Evolutionary conservation across 2,797 vertebrate genomes (phyloP), one percentile per base, ranked within the genome.

Genomic region (Silurus lanzhouensis): DNA sequence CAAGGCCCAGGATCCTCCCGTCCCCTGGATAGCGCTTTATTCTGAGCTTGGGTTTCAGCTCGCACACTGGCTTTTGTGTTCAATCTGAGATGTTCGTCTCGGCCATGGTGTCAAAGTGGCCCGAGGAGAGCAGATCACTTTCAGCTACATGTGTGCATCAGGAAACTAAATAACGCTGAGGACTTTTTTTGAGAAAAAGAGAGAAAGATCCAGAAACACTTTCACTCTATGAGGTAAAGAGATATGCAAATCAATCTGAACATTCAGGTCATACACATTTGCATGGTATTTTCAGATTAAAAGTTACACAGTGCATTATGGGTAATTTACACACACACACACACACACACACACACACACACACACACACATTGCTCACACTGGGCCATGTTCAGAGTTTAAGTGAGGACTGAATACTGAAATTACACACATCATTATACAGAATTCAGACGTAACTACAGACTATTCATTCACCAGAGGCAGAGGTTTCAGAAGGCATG

Each of bases 1-100:
- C 6, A 2, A 71, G 70, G 67, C 71, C 66, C 67, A 82, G 55
- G 81, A 82, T 82, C 81, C 31, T 82, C 66, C 67, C 48, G 20
- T 82, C 81, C 31, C 81, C 81, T 20, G 46, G 81, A 71, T 82
- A 82, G 67, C 1, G 31, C 81, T 82, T 82, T 71, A 82, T 90
- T 84, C 81, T 66, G 82, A 89, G 90, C 90, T 95, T 92, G 44
- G 63, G 87, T 95, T 94, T 94, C 94, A 90, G 83, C 17, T 17
- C 85, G 85, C 92, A 89, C 92, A 90, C 83, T 90, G 85, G 81
- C 87, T 84, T 95, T 94, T 95, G 92, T 94, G 88, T 86, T 88
- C 68, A 76, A 89, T 90, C 85, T 82, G 86, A 84, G 85, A 83
- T 87, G 58, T 71, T 92, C 87, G 82, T 91, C 81, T 82, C 13